Base-by-base conservation (phyloP, 2,797 vertebrate species). In the Gephyroberyx darwinii region DNA sequence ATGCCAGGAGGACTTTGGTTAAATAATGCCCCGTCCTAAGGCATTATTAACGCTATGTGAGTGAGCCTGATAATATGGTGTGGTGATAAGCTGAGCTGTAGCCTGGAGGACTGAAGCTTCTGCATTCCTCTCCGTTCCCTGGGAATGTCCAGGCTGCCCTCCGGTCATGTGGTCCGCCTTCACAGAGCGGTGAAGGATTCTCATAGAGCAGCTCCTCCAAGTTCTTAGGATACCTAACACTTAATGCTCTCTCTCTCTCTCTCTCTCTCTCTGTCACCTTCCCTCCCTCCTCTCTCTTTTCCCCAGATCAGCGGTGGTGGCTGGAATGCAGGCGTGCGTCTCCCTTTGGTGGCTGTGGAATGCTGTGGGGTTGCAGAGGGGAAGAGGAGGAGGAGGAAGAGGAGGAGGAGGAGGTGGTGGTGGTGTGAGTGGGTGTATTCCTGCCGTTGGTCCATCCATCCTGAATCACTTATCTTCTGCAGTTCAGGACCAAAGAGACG, bases 321-420 rank as follows among this genome's bases (percentile, higher is more conserved):
- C 88, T 93, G 93, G 92, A 91, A 93, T 93, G 92, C 82, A 59
- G 81, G 58, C 76, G 82, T 77, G 84, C 82, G 63, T 78, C 82
- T 81, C 88, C 75, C 84, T 75, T 77, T 43, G 2, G 37, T 31
- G 84, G 66, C 84, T 81, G 61, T 43, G 80, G 87, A 87, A 89
- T 87, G 79, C 70, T 17, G 48, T 65, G 69, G 61, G 57, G 60
- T 74, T 45, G 69, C 17, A 48, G 16, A 31, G 65, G 74, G 22
- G 68, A 69, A 50, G 80, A 65, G 48, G 70, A 81, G 37, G 54
- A 58, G 10, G 56, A 37, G 17, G 26, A 26, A 4, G 53, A 16
- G 8, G 9, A 2, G 41, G 41, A 43, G 41, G 41, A 43, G 20
- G 68, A 70, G 52, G 80, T 64, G 48, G 70, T 79, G 39, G 54